Conservation (phyloP, 1,140 invertebrate genomes). For the Thereuonema tuberculata region DNA sequence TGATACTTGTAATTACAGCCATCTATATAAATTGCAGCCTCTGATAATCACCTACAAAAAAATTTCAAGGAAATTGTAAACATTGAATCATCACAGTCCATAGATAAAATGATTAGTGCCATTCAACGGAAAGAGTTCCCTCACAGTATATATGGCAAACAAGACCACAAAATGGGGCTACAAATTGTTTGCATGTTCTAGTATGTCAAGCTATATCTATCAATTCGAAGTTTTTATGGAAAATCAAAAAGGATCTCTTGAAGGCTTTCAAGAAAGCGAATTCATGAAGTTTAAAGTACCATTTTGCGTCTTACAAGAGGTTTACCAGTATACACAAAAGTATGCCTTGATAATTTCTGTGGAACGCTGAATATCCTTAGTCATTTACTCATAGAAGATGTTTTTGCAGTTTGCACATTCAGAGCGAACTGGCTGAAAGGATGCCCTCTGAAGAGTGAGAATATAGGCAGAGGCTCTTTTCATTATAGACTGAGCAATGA, state of each 20-base stretch:
- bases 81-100: neutral
- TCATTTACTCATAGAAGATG: neutral
- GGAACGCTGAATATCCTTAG: neutral
- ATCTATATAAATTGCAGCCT: neutral
- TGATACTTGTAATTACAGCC: neutral
- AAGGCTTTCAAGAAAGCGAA: neutral
- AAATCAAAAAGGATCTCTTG: neutral
- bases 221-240: constrained; percentile 33
- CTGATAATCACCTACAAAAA: neutral
- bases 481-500: neutral
- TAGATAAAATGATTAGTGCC: constrained; percentile 31
- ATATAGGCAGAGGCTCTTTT: neutral
- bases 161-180: constrained; percentile 34
- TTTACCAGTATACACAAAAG: neutral
- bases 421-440: neutral
- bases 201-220: constrained; percentile 26
- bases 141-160: constrained; percentile 31
- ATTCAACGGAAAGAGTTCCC: constrained; percentile 29
- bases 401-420: neutral
- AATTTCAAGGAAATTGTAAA: neutral
- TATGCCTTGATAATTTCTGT: neutral
- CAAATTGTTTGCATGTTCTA: constrained; percentile 30
- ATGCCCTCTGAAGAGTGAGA: neutral
- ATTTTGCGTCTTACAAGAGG: neutral
- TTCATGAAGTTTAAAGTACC: neutral